Evolutionary conservation across 1,140 invertebrate species (phyloP).

Genomic region (Phymorhynchus buccinoides): DNA sequence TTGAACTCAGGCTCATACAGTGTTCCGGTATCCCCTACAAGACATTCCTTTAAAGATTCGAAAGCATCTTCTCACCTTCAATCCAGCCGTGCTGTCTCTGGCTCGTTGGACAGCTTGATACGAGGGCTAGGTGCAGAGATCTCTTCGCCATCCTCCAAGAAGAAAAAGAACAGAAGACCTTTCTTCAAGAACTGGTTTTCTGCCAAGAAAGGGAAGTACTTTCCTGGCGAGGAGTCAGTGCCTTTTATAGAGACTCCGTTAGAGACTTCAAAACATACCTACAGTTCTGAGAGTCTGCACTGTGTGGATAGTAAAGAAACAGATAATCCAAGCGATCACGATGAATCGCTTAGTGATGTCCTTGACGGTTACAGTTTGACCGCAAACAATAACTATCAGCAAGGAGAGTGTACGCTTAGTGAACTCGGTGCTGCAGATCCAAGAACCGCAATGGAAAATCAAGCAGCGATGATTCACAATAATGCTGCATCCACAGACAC

Average conservation of each 20-base stretch:
- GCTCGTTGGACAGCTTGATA: constrained; percentile 6
- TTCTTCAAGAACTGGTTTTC: constrained; percentile 24
- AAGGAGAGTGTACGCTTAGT: neutral
- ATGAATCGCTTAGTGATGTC: neutral
- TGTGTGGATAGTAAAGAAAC: neutral
- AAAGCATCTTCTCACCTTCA: neutral
- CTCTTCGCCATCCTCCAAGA: neutral
- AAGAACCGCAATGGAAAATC: neutral
- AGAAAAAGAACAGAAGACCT: constrained; percentile 18
- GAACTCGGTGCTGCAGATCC: neutral
- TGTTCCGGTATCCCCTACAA: neutral
- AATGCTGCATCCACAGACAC: neutral
- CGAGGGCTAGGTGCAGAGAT: neutral
- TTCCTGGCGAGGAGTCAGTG: neutral
- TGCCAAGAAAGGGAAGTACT: constrained; percentile 4
- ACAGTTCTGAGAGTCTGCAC: neutral
- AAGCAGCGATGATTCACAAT: neutral
- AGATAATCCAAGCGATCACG: neutral
- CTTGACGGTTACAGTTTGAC: neutral
- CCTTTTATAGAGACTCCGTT: neutral
- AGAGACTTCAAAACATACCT: neutral
- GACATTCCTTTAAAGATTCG: neutral
- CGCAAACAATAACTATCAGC: neutral
- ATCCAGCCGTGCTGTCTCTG: neutral
- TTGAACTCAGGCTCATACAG: neutral